Percentiles rank a stretch among this genome's conserved stretches.
These are phyloP conservation scores for Anadara kagoshimensis DNA, from an alignment of 1,140 invertebrate genomes.

Conservation along the genomic window DNA sequence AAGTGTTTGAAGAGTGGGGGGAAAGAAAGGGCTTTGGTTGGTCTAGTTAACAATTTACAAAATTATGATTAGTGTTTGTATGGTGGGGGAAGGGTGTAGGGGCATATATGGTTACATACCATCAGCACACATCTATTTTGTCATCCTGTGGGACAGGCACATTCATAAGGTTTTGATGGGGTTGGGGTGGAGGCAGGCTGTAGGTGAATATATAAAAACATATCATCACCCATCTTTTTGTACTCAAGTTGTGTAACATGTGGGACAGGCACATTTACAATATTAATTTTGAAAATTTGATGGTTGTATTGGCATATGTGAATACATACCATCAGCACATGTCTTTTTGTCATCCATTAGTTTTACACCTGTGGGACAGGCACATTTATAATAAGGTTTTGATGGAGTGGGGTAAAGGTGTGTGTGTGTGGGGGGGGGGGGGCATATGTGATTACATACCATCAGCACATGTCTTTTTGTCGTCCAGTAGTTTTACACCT, in stretches of 20 bases:
- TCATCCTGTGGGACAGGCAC: constrained; percentile 96
- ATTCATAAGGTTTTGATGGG: no score
- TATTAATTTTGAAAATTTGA: constrained; percentile 44
- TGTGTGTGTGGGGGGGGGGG: neutral
- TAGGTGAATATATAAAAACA: no score
- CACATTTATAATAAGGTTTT: constrained; percentile 82
- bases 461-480: constrained; percentile 84
- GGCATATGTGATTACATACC: constrained; percentile 76
- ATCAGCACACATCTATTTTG: constrained; percentile 83
- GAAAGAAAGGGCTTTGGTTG: no score
- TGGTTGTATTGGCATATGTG: neutral
- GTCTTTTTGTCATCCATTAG: no score
- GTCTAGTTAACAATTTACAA: no score
- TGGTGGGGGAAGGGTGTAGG: neutral
- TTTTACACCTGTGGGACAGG: constrained; percentile 78
- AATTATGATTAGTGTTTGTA: no score
- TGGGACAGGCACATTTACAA: constrained; percentile 81
- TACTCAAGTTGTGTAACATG: no score
- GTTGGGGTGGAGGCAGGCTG: no score
- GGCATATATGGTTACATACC: constrained; percentile 76
- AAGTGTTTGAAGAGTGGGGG: no score
- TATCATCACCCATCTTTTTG: no score
- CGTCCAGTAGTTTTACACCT: constrained; percentile 85
- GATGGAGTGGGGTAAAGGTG: neutral
- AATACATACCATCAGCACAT: no score